Evolutionary conservation across 2,797 vertebrate species (phyloP).

Genomic region (Schizothorax lantsangensis): DNA sequence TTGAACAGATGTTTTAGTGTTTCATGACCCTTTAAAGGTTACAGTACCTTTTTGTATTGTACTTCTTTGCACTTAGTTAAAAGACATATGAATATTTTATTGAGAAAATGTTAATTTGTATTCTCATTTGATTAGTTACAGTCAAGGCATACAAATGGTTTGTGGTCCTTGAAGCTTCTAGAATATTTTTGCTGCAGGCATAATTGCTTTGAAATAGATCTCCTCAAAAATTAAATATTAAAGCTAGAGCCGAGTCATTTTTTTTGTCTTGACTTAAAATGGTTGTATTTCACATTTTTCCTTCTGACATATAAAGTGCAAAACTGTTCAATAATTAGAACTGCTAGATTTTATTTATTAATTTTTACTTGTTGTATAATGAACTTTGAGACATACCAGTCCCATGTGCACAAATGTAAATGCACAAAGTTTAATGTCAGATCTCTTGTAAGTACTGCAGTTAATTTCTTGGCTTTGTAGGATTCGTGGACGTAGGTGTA

Average conservation of each 20-base stretch:
- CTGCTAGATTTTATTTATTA: not conserved
- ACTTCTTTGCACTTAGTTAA: not conserved
- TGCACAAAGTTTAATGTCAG: not conserved
- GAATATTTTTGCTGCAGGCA: constrained; percentile 13
- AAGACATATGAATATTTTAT: not conserved
- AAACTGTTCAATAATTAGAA: constrained; percentile 12
- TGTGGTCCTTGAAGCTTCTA: not conserved
- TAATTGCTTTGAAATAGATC: constrained; percentile 35
- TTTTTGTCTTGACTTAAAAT: constrained; percentile 17
- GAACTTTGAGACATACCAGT: not conserved
- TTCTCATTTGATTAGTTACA: not conserved
- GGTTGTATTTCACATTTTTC: not conserved
- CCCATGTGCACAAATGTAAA: constrained; percentile 6
- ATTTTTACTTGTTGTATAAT: constrained; percentile 9
- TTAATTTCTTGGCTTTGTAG: not conserved
- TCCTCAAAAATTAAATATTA: constrained; percentile 35
- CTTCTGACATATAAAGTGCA: constrained; percentile 29
- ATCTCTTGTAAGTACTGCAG: not conserved
- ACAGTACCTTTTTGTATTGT: not conserved
- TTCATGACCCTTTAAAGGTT: not conserved
- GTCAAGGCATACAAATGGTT: not conserved
- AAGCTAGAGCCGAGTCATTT: constrained; percentile 6
- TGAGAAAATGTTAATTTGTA: not conserved
- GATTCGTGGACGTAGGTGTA: not conserved
- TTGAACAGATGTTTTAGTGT: not conserved